Evolutionary conservation across 2,888 invertebrate species (phyloP).

Genomic region (Nomada lathburiana): DNA sequence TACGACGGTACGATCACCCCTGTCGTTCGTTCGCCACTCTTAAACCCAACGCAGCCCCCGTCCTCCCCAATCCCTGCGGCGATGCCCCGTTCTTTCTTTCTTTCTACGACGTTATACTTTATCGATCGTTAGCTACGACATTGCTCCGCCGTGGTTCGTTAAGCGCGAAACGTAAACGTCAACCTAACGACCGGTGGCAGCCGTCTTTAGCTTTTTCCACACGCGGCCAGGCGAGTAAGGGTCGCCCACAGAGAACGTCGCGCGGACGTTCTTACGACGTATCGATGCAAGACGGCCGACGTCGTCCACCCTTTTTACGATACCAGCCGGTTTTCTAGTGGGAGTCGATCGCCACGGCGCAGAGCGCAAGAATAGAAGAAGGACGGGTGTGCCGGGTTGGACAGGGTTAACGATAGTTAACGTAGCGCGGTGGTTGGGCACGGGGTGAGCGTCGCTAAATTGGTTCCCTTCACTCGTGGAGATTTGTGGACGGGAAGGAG

Average conservation of each 20-base stretch:
- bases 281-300: slow-evolving; percentile 41
- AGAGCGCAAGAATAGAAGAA: neutral
- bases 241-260: slow-evolving; percentile 62
- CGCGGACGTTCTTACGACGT: slow-evolving; percentile 52
- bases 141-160: slow-evolving; percentile 64
- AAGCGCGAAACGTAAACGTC: slow-evolving; percentile 67
- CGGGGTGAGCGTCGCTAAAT: slow-evolving; percentile 41
- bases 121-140: slow-evolving; percentile 69
- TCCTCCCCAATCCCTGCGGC: neutral
- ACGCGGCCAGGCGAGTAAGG: slow-evolving; percentile 28
- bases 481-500: slow-evolving; percentile 46
- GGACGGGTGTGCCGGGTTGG: neutral
- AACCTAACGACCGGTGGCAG: slow-evolving; percentile 63
- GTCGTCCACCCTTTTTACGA: slow-evolving; percentile 45
- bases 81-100: slow-evolving; percentile 27
- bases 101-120: slow-evolving; percentile 64
- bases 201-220: slow-evolving; percentile 57
- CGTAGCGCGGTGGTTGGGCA: slow-evolving; percentile 22
- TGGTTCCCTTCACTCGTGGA: slow-evolving; percentile 43
- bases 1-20: slow-evolving; percentile 16
- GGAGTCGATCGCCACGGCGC: slow-evolving; percentile 30
- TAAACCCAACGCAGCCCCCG: neutral
- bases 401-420: slow-evolving; percentile 48
- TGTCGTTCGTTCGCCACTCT: slow-evolving; percentile 10
- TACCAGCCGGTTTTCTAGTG: slow-evolving; percentile 49